Evolutionary conservation across 2,888 invertebrate genomes (phyloP), one percentile per base, ranked within the genome.

Genomic region (Tinea pellionella): DNA sequence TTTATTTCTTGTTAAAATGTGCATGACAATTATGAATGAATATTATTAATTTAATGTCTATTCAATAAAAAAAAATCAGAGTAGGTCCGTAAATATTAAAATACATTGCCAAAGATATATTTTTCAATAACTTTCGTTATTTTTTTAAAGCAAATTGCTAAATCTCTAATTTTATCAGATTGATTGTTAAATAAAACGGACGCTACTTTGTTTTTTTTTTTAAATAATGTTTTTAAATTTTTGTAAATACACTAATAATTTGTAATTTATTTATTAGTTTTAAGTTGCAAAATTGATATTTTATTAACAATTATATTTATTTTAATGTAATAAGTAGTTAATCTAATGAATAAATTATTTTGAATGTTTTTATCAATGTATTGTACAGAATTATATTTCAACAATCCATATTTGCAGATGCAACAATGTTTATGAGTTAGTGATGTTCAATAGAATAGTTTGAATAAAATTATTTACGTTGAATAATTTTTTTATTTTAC

Each of bases 401-500:
- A 29, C 19, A 32, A 70, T 68, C 85, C 86, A 86, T 86, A 86
- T 86, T 86, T 86, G 86, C 86, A 86, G 86, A 86, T 86, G 85
- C 2, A 82, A 83, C 83, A 83, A 81, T 80, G 81, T 82, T 84
- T 84, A 84, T 87, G 81, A 84, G 83, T 86, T 87, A 86, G 87
- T 85, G 83, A 87, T 82, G 87, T 86, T 86, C 85, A 85, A 83
- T 86, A 85, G 85, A 85, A 75, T 87, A 87, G 87, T 86, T 85
- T 85, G 81, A 87, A 87, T 87, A 87, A 87, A 87, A 84, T 85
- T 87, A 87, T 87, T 87, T 87, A 87, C 85, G 86, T 87, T 87
- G 81, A 84, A 83, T 74, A 77, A 68, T 74, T 76, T 77, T 86
- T 83, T 78, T 71, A 60, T 61, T 66, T 43, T 8, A 41, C 13